Base-by-base conservation (phyloP, 2,797 vertebrate genomes). In the Paramormyrops hopkinsi region DNA sequence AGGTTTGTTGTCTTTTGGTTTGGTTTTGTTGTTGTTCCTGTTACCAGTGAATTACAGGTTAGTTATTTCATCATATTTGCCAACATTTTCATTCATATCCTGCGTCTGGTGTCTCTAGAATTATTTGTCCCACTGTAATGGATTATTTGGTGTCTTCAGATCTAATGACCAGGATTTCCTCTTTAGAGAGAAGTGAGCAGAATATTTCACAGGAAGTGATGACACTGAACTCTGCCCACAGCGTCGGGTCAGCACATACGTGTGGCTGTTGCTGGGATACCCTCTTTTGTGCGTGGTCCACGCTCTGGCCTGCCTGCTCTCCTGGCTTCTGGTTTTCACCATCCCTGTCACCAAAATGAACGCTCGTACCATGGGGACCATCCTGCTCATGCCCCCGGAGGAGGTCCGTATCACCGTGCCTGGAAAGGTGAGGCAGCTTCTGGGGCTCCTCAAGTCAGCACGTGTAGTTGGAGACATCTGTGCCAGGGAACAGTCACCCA, bases 301-400 rank as follows among this genome's bases (percentile, higher is more conserved):
- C 0, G 93, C 90, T 14, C 88, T 97, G 17, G 94, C 94, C 79
- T 97, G 97, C 0, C 90, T 97, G 22, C 0, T 96, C 3, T 94
- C 97, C 2, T 97, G 96, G 96, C 93, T 97, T 65, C 92, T 96
- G 14, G 91, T 97, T 19, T 91, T 97, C 91, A 96, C 96, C 89
- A 97, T 97, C 92, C 97, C 96, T 0, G 93, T 96, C 79, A 95
- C 95, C 89, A 98, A 97, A 91, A 95, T 97, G 95, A 97, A 96
- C 0, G 92, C 92, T 73, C 96, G 96, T 2, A 94, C 94, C 0
- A 0, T 95, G 44, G 0, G 90, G 3, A 93, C 91, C 0, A 91
- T 97, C 62, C 93, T 97, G 5, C 95, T 96, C 33, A 92, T 96
- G 90, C 91, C 95, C n/a, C 97, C 97, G 0, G 94, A 96, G 91